Evolutionary conservation across 2,888 invertebrate genomes (phyloP), one percentile per base, ranked within the genome.

Genomic region (Cosmorhoe ocellata): DNA sequence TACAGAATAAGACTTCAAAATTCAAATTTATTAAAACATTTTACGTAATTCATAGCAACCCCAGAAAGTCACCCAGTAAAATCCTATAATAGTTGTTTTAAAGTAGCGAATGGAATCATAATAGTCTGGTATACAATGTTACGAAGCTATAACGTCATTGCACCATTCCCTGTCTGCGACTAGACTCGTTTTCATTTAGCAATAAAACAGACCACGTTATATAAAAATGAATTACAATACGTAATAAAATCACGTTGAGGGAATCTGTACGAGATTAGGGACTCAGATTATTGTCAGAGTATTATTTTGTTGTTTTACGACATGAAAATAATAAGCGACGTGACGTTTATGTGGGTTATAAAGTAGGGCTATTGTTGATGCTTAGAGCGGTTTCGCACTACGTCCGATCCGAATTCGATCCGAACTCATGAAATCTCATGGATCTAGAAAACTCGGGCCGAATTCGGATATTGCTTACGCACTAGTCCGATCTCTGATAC

Each of bases 291-390:
- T 80, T 78, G 84, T 80, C 66, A 76, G 77, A 77, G 73, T 81
- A 83, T 84, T 84, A 85, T 86, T 87, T 84, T 80, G 81, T 82
- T 82, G 84, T 84, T 89, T 88, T 88, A 88, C 77, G 86, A 87
- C 84, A 68, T 73, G 78, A 83, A 86, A 85, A 86, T 85, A 85
- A 85, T 87, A 84, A 86, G 76, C 78, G 71, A 63, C 61, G 52
- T 72, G 69, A 67, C 79, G 75, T 85, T 87, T 87, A 85, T 79
- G 78, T 69, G 60, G 58, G 78, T 79, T 79, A 84, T 88, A 85
- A 87, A 84, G 62, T 73, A 69, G 76, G 76, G 63, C 51, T 49
- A 66, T 66, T 70, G 62, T 69, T 69, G 34, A 59, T 57, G 56
- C 40, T 37, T 41, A 43, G 40, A 32, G 45, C 44, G 32, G n/a